phyloP scores from a whole-genome alignment of 2,888 invertebrate genomes.

The Callimorpha dominula region DNA sequence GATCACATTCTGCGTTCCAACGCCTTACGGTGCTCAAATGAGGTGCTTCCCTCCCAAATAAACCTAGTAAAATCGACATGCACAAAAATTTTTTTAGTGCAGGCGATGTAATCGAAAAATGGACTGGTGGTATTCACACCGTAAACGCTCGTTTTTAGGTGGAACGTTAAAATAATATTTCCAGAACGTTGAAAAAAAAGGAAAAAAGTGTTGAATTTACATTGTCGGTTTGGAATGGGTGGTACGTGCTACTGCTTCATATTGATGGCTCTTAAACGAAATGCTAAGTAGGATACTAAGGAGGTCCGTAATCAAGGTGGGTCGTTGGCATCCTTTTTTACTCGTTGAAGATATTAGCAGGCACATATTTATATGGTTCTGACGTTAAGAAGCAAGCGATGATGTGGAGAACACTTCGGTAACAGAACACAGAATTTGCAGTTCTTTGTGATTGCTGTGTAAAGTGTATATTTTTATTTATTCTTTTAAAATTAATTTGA shows the following conservation, averaged over 20 bases:
- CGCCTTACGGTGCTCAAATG: no score
- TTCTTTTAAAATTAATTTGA: not conserved
- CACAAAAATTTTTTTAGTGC: not conserved
- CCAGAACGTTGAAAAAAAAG: not conserved
- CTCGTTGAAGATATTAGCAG: conserved; percentile 19
- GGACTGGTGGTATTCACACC: not conserved
- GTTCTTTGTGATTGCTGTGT: not conserved
- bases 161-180: not conserved
- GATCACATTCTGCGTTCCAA: no score
- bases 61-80: not conserved
- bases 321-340: conserved; percentile 12
- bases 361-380: not conserved
- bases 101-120: not conserved
- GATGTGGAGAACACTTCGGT: not conserved
- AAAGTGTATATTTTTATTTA: not conserved
- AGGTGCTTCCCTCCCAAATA: no score
- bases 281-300: conserved; percentile 53
- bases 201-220: conserved; percentile 20
- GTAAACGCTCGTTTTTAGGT: not conserved
- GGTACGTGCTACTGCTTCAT: conserved; percentile 48
- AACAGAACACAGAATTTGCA: not conserved
- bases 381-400: not conserved
- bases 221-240: conserved; percentile 34
- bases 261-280: conserved; percentile 52
- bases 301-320: conserved; percentile 30